Percentiles rank a stretch among this genome's conserved stretches.
Conservation (phyloP, 2,113 vertebrate genomes). For the Balaeniceps rex region DNA sequence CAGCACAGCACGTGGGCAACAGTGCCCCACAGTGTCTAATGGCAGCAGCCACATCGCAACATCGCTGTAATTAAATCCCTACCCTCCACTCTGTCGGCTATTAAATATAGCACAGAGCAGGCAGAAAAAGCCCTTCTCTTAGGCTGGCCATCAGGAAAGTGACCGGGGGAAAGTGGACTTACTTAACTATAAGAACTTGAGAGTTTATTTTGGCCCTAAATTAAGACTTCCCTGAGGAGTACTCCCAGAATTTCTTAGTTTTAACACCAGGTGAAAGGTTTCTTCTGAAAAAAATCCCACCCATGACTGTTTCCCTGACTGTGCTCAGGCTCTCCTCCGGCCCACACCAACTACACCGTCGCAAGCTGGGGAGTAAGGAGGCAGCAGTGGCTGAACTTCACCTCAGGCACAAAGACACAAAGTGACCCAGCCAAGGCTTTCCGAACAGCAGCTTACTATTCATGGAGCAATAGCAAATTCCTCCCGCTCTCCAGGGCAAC, state of each 20-base stretch:
- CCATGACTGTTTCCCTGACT: background rate
- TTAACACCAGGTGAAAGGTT: background rate
- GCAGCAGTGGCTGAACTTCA: background rate
- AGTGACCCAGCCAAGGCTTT: background rate
- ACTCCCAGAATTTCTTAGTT: background rate
- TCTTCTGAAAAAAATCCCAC: background rate
- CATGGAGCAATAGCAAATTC: background rate
- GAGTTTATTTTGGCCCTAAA: background rate
- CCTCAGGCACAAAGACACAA: background rate
- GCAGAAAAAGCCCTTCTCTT: background rate
- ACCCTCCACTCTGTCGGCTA: fast-evolving
- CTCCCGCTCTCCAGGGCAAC: background rate
- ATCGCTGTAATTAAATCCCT: background rate
- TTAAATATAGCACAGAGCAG: background rate
- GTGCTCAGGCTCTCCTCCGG: background rate
- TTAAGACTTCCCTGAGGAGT: no score
- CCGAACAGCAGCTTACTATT: background rate
- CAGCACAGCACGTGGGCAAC: background rate
- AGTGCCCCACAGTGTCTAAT: background rate
- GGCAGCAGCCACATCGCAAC: background rate
- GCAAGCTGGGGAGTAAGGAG: fast-evolving
- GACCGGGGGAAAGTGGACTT: no score
- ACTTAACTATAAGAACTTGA: background rate
- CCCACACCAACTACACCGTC: background rate
- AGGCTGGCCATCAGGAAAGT: fast-evolving